These are phyloP conservation scores for Papilio polytes DNA, from an alignment of 1,140 invertebrate species.

Conservation along the genomic window DNA sequence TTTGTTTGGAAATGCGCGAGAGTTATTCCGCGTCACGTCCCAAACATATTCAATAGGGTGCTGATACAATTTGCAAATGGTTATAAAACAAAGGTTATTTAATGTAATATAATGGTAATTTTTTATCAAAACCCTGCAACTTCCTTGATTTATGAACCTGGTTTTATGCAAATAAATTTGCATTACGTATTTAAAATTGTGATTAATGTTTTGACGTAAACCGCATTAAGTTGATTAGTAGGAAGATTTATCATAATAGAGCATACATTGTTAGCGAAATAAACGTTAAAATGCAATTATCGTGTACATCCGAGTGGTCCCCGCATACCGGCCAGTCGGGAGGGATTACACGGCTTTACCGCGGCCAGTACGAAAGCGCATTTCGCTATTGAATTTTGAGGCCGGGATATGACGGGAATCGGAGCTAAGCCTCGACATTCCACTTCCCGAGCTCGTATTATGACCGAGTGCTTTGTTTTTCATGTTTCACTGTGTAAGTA, in stretches of 20 bases:
- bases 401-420: constrained; percentile 28
- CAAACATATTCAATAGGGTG: constrained; percentile 28
- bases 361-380: constrained; percentile 18
- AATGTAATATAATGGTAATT: not conserved
- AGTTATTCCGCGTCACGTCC: constrained; percentile 44
- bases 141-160: too few species aligned
- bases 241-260: not conserved
- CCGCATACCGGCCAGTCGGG: not conserved
- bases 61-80: constrained; percentile 10
- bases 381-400: constrained; percentile 36
- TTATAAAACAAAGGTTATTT: constrained; percentile 19
- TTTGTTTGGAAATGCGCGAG: constrained; percentile 33
- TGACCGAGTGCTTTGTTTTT: constrained; percentile 8
- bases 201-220: too few species aligned
- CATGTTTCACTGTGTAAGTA: constrained; percentile 10
- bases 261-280: not conserved
- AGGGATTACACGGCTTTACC: constrained; percentile 25
- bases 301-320: not conserved
- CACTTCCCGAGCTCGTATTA: constrained; percentile 4
- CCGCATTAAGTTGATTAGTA: too few species aligned
- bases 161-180: too few species aligned
- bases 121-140: too few species aligned
- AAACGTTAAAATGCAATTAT: constrained; percentile 3
- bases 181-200: too few species aligned
- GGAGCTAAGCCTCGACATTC: constrained; percentile 19